A percentile compares a stretch with the other conserved stretches of the same genome.
These are phyloP conservation scores for Lindbergichthys nudifrons DNA, from an alignment of 2,797 vertebrate genomes.

Conservation along the genomic window DNA sequence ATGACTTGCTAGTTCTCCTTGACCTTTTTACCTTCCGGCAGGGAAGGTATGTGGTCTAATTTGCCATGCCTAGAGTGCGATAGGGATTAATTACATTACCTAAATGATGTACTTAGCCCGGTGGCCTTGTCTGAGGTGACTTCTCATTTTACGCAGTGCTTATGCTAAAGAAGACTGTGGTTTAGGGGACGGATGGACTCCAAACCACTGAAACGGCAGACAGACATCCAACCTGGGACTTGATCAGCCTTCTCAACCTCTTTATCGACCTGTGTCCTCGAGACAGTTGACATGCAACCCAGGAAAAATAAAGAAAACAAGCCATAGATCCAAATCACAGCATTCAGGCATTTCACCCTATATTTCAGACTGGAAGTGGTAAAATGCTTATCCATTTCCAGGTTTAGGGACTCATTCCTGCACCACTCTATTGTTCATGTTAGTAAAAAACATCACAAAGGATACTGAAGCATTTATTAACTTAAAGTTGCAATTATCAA, in stretches of 20 bases:
- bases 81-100: slow-evolving; percentile 71
- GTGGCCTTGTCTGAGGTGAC: slow-evolving; percentile 72
- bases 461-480: neutral
- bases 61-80: slow-evolving; percentile 57
- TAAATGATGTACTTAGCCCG: slow-evolving; percentile 71
- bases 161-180: slow-evolving; percentile 62
- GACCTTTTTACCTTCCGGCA: slow-evolving; percentile 61
- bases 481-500: neutral
- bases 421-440: no score
- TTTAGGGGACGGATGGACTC: slow-evolving; percentile 55
- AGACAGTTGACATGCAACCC: slow-evolving; percentile 12
- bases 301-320: slow-evolving; percentile 23
- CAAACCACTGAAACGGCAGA: slow-evolving; percentile 53
- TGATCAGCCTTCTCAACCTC: slow-evolving; percentile 44
- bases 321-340: neutral
- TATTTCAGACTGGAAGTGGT: no score
- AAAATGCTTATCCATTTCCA: no score
- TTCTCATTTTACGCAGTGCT: slow-evolving; percentile 69
- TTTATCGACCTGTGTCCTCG: slow-evolving; percentile 37
- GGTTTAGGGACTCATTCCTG: no score
- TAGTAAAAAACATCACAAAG: neutral
- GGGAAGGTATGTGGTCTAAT: slow-evolving; percentile 64
- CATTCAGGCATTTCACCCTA: neutral
- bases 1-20: slow-evolving; percentile 30
- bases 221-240: slow-evolving; percentile 45